Percentiles rank a stretch among this genome's conserved stretches.
Conservation (phyloP, 2,888 invertebrate species). For the Hesperia comma region DNA sequence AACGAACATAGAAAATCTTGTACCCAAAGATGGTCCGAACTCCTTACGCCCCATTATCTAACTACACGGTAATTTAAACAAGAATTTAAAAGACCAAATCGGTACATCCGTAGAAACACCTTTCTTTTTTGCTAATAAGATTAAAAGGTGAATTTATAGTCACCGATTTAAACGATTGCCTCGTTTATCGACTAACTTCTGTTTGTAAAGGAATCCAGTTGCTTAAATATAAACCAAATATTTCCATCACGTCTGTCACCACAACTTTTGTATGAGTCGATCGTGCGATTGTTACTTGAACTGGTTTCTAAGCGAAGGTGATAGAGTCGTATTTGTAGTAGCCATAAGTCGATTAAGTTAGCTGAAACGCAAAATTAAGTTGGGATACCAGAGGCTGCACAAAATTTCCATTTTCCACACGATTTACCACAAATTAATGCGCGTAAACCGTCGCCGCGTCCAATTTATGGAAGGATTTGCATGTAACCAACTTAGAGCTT, state of each 20-base stretch:
- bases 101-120: too few species aligned
- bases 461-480: constrained; percentile 78
- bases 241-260: constrained; percentile 67
- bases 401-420: constrained; percentile 83
- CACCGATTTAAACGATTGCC: background rate
- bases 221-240: constrained; percentile 62
- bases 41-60: too few species aligned
- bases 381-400: constrained; percentile 76
- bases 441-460: constrained; percentile 74
- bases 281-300: constrained; percentile 20
- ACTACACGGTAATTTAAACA: background rate
- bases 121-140: background rate
- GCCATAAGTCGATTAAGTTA: background rate
- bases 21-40: too few species aligned
- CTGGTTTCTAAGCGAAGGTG: constrained; percentile 42
- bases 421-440: constrained; percentile 83
- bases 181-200: constrained; percentile 15
- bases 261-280: constrained; percentile 40
- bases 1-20: too few species aligned
- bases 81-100: background rate
- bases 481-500: constrained; percentile 63
- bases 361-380: constrained; percentile 49
- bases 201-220: constrained; percentile 25
- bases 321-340: constrained; percentile 49
- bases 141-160: background rate